phyloP scores from a whole-genome alignment of 2,113 vertebrate species.

The Redunca redunca region DNA sequence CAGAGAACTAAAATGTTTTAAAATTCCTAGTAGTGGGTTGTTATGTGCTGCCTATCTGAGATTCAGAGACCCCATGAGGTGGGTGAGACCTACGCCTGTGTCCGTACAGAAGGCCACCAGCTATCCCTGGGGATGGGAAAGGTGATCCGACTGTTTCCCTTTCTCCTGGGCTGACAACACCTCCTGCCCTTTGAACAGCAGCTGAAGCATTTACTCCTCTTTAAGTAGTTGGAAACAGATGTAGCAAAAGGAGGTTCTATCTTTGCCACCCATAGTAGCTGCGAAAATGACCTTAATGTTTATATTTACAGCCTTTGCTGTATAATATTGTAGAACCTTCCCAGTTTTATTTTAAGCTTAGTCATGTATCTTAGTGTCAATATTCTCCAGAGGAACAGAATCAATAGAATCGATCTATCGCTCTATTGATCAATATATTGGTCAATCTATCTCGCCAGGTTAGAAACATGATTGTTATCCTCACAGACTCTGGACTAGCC shows the following conservation, averaged over 20 bases:
- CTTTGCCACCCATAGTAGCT: neutral
- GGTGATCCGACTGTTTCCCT: neutral
- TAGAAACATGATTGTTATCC: neutral
- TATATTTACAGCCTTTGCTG: neutral
- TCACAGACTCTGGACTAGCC: neutral
- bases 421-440: neutral
- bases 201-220: neutral
- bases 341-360: neutral
- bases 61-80: neutral
- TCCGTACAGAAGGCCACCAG: neutral
- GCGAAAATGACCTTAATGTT: neutral
- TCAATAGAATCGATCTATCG: neutral
- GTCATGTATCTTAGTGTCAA: neutral
- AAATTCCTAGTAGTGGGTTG: neutral
- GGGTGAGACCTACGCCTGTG: neutral
- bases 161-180: neutral
- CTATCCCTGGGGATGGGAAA: neutral
- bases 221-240: neutral
- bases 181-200: neutral
- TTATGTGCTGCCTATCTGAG: neutral
- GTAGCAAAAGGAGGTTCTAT: neutral
- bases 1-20: neutral
- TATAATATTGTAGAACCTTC: neutral
- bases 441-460: fast-evolving
- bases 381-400: neutral